Evolutionary conservation across 2,113 vertebrate genomes (phyloP).

Genomic region (Eretmochelys imbricata): DNA sequence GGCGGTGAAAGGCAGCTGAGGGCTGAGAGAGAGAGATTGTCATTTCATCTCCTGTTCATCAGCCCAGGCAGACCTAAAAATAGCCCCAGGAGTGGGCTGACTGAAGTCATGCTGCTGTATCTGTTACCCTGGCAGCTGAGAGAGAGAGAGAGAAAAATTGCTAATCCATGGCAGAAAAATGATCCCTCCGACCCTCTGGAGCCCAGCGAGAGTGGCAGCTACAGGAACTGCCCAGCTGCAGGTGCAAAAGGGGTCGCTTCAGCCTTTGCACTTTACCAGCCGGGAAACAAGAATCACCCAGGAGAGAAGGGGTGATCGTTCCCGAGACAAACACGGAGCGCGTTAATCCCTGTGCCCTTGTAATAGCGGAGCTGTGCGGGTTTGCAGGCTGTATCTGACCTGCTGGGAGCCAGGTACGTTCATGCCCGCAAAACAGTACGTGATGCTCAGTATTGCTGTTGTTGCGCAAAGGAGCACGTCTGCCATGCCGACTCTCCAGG

Average conservation of each 20-base stretch:
- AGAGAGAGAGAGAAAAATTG: not conserved
- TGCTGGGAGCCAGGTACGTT: not conserved
- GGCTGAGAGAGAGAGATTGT: not conserved
- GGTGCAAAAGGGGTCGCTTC: not conserved
- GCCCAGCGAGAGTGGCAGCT: not conserved
- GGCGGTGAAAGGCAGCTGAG: not conserved
- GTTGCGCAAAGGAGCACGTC: too few relatives aligned
- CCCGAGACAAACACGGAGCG: not conserved
- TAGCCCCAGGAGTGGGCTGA: constrained; percentile 22
- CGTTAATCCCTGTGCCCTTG: not conserved
- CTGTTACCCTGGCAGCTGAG: not conserved
- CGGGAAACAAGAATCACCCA: not conserved
- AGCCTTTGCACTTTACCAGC: too few relatives aligned
- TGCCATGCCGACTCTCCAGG: too few relatives aligned
- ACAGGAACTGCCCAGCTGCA: not conserved
- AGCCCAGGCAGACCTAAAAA: constrained; percentile 52
- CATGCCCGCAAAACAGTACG: not conserved
- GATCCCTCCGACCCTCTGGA: too few relatives aligned
- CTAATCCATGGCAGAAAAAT: not conserved
- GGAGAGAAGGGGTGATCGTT: not conserved
- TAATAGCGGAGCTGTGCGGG: not conserved
- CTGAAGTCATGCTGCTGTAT: not conserved
- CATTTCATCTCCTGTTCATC: constrained; percentile 14
- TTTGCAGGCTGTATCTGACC: not conserved
- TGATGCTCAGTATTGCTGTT: too few relatives aligned